phyloP scores from a whole-genome alignment of 2,113 vertebrate species.

The Salminus brasiliensis region DNA sequence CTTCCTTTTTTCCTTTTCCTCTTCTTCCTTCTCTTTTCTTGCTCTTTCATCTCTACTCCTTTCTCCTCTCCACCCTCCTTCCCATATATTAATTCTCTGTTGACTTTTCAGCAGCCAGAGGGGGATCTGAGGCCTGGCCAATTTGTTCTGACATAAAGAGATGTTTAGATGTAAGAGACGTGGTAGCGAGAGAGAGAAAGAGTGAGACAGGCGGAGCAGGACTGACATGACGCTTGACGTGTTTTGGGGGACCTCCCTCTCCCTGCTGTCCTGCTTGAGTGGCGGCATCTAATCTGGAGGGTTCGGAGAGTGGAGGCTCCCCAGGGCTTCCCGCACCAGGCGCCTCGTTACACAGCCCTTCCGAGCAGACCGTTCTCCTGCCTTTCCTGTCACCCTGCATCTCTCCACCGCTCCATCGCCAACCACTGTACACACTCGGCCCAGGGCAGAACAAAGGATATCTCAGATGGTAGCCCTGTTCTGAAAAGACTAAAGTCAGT shows the following conservation, averaged over 20 bases:
- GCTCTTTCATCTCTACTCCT: slow-evolving; percentile 9
- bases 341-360: slow-evolving; percentile 82
- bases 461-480: neutral
- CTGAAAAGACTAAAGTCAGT: neutral
- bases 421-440: slow-evolving; percentile 13
- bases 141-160: slow-evolving; percentile 82
- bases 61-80: slow-evolving; percentile 43
- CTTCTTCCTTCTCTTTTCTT: slow-evolving; percentile 16
- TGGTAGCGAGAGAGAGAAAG: slow-evolving; percentile 22
- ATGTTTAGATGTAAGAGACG: slow-evolving; percentile 72
- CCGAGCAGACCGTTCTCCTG: slow-evolving; percentile 43
- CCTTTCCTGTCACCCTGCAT: slow-evolving; percentile 29
- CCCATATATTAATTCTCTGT: slow-evolving; percentile 48
- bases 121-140: slow-evolving; percentile 76
- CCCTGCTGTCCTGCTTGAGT: slow-evolving; percentile 72
- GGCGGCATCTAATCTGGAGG: slow-evolving; percentile 82
- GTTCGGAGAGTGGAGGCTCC: slow-evolving; percentile 75
- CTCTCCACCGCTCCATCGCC: slow-evolving; percentile 28
- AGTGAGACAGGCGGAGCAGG: slow-evolving; percentile 51
- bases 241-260: slow-evolving; percentile 75
- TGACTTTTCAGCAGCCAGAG: slow-evolving; percentile 66
- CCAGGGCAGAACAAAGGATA: neutral
- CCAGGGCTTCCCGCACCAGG: slow-evolving; percentile 76
- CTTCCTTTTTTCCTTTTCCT: slow-evolving; percentile 15
- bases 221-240: slow-evolving; percentile 71